Conservation (phyloP, 2,113 vertebrate genomes). For the Vulpes ferrilata region DNA sequence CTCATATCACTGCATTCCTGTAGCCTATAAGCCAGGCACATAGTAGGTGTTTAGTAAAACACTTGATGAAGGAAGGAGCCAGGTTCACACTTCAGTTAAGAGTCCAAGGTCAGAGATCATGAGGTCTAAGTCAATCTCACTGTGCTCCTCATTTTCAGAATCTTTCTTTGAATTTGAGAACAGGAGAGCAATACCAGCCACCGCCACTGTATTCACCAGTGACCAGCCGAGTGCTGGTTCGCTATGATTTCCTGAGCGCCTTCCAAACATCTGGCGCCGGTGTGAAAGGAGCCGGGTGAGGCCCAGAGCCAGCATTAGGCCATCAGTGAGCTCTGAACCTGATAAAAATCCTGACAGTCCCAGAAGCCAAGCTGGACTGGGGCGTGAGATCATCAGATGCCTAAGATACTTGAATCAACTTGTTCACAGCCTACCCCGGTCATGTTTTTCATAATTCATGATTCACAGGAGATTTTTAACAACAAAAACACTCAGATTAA, state of each 20-base stretch:
- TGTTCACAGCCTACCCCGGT: conserved; percentile 84
- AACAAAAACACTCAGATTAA: conserved; percentile 88
- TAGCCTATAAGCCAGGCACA: background rate
- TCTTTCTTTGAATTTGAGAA: background rate
- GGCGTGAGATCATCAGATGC: conserved; percentile 88
- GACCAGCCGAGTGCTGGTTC: background rate
- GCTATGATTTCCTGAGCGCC: background rate
- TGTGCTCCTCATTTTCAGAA: background rate
- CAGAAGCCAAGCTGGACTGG: conserved; percentile 85
- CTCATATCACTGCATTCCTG: background rate
- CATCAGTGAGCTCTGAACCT: conserved; percentile 68
- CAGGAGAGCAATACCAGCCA: background rate
- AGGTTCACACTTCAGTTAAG: background rate
- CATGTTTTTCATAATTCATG: conserved; percentile 85
- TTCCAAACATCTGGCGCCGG: conserved; percentile 56
- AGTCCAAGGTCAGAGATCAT: background rate
- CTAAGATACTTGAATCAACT: conserved; percentile 87
- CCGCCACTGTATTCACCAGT: background rate
- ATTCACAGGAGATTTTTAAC: conserved; percentile 87
- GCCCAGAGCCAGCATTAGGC: conserved; percentile 64
- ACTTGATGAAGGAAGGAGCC: background rate
- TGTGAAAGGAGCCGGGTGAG: conserved; percentile 15
- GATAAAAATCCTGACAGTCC: conserved; percentile 86
- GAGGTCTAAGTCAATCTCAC: background rate
- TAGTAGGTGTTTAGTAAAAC: background rate